A percentile compares a stretch with the other conserved stretches of the same genome.
Evolutionary conservation across 2,888 invertebrate genomes (phyloP).

Genomic region (Horisme vitalbata): DNA sequence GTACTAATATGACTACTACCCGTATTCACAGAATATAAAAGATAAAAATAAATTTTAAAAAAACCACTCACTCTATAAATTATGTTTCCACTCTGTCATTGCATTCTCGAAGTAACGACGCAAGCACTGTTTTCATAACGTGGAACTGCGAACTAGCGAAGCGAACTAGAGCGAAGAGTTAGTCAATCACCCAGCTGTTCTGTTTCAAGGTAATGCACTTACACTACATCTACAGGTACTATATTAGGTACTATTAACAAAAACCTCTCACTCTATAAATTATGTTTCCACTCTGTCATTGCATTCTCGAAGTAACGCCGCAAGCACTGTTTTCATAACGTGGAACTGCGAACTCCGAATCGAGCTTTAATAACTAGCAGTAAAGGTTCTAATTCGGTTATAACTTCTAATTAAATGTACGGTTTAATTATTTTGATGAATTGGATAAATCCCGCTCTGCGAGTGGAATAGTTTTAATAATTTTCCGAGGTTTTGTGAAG

Average conservation of each 20-base stretch:
- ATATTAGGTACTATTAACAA: too few species aligned
- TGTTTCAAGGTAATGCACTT: too few species aligned
- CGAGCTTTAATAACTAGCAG: conserved; percentile 8
- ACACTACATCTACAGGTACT: too few species aligned
- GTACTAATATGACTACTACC: too few species aligned
- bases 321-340: conserved; percentile 16
- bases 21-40: too few species aligned
- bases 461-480: neutral
- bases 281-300: conserved; percentile 18
- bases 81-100: conserved; percentile 18
- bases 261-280: too few species aligned
- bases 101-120: conserved; percentile 12
- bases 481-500: neutral
- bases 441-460: conserved; percentile 11
- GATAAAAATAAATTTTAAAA: too few species aligned
- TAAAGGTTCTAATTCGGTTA: conserved; percentile 15
- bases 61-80: too few species aligned
- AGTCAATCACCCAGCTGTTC: too few species aligned
- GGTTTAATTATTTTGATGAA: conserved; percentile 20
- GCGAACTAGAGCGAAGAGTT: too few species aligned
- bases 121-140: conserved; percentile 16
- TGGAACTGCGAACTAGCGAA: conserved; percentile 12
- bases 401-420: conserved; percentile 20
- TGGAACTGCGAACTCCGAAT: conserved; percentile 12
- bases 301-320: conserved; percentile 12